phyloP scores from a whole-genome alignment of 2,113 vertebrate species.

The Sebastes fasciatus region DNA sequence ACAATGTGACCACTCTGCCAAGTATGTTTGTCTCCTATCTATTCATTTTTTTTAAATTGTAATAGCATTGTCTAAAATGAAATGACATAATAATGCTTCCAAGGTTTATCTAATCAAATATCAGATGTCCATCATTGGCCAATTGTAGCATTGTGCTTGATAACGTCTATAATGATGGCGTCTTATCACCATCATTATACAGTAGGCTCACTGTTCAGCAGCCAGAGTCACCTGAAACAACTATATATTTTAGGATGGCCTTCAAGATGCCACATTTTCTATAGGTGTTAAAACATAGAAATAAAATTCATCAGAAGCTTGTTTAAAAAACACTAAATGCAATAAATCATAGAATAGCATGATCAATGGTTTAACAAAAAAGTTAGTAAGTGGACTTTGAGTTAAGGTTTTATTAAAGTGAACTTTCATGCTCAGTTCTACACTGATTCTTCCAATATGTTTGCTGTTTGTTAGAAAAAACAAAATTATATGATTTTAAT shows the following conservation, averaged over 20 bases:
- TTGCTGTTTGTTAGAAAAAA: background rate
- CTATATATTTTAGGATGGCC: background rate
- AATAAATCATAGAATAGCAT: constrained; percentile 4
- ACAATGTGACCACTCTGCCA: constrained; percentile 89
- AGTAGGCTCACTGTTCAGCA: background rate
- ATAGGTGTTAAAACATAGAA: background rate
- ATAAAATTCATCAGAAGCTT: background rate
- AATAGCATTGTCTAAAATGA: background rate
- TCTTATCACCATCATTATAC: constrained; percentile 5
- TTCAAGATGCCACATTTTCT: too few species aligned
- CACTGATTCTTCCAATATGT: background rate
- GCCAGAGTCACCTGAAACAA: background rate
- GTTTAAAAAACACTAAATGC: background rate
- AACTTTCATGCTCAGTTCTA: background rate
- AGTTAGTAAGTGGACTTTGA: background rate
- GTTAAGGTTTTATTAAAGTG: background rate
- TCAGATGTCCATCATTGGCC: background rate
- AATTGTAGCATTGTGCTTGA: background rate
- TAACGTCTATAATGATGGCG: constrained; percentile 10
- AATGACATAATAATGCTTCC: background rate
- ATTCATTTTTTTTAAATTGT: background rate
- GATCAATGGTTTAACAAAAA: background rate
- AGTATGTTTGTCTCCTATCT: constrained; percentile 84
- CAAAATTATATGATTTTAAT: background rate
- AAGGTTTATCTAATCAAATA: background rate